Evolutionary conservation across 1,140 invertebrate genomes (phyloP), one percentile per base, ranked within the genome.

Genomic region (Heliconius hermathena): DNA sequence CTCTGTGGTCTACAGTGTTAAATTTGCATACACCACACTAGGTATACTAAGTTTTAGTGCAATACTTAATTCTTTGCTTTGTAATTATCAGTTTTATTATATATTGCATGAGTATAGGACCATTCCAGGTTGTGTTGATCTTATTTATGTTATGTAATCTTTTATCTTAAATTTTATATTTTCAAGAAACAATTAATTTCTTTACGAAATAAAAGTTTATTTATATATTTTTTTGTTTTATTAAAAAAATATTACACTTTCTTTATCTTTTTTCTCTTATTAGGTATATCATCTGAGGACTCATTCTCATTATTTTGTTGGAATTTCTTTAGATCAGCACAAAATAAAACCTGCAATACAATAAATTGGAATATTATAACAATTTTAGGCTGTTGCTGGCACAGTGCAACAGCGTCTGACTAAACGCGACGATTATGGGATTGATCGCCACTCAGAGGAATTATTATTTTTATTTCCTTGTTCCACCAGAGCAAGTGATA

Each of bases 301-400:
- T 81, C 74, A 11, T 41, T 74, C 88, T 80, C 71, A 26, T 84
- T 84, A 22, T 83, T 87, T 70, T 87, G 86, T 93, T 96, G 95
- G 84, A 97, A 97, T 90, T 96, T 96, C 90, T 96, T 97, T 83
- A 97, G 92, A 91, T 97, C 97, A 57, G 97, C 96, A 92, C 96
- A 97, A 91, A 97, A 97, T 33, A 97, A 88, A n/a, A 97, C 95
- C 97, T 97, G 85, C 26, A 96, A 95, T 79, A 81, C 20, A 8
- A 52, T 52, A 52, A 52, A 20, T 20, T 52, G 73, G 81, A 84
- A 81, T 75, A 77, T 74, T 73, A 11, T 60, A 60, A 60, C 20
- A 22, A 60, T 60, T 60, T 16, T 4, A 46, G 41, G 0, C 41
- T 46, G 13, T 16, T 13, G 13, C 26, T 9, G n/a, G 54, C 20